Percentiles rank a stretch among this genome's conserved stretches.
These are phyloP conservation scores for Montifringilla adamsi DNA, from an alignment of 2,113 vertebrate species.

Conservation along the genomic window DNA sequence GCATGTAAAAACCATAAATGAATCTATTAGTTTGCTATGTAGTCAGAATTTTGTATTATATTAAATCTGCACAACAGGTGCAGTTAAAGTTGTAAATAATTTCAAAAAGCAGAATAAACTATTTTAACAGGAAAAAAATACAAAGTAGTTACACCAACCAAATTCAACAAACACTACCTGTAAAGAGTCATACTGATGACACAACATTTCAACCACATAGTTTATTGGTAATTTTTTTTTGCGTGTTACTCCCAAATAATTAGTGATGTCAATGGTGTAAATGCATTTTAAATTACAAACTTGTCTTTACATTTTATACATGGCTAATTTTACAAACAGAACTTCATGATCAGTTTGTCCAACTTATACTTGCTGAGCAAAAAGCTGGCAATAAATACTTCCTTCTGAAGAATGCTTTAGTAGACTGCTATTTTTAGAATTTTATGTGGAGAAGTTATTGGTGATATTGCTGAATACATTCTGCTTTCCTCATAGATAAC, in stretches of 20 bases:
- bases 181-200: not conserved
- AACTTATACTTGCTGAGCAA: constrained; percentile 31
- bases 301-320: constrained; percentile 73
- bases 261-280: constrained; percentile 64
- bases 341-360: constrained; percentile 16
- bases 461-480: not conserved
- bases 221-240: constrained; percentile 48
- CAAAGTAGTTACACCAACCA: not conserved
- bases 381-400: constrained; percentile 66
- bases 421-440: not conserved
- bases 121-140: constrained; percentile 16
- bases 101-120: constrained; percentile 10
- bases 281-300: constrained; percentile 73
- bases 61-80: not conserved
- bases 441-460: not conserved
- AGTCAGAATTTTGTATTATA: not conserved
- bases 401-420: not conserved
- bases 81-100: not conserved
- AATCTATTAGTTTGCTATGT: not conserved
- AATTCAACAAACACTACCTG: not conserved
- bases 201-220: not conserved
- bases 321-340: constrained; percentile 70
- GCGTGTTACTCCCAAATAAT: constrained; percentile 51
- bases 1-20: not conserved
- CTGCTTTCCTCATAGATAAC: not conserved